Evolutionary conservation across 1,140 invertebrate genomes (phyloP).

Genomic region (Diplogasteroides magnus): DNA sequence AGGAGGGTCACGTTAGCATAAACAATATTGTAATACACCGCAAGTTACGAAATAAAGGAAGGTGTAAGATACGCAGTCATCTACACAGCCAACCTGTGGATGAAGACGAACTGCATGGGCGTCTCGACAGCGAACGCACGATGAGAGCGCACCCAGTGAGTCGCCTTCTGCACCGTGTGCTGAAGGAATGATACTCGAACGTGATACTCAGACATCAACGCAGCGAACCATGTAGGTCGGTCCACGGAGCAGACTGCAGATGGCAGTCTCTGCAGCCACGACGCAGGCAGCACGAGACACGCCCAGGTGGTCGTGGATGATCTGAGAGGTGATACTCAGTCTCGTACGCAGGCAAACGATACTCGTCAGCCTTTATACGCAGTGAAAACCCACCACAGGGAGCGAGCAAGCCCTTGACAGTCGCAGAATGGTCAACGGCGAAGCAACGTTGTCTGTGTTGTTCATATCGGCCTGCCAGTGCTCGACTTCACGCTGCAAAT

Average conservation of each 20-base stretch:
- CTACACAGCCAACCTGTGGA: background rate
- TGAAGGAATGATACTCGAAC: constrained; percentile 31
- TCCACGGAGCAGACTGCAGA: constrained; percentile 40
- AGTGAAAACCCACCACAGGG: constrained; percentile 35
- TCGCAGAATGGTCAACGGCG: constrained; percentile 43
- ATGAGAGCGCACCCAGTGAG: constrained; percentile 46
- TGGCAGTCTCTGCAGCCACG: constrained; percentile 47
- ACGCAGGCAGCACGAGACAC: constrained; percentile 47
- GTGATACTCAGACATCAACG: too few species aligned
- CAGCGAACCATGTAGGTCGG: constrained; percentile 47
- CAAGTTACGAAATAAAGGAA: too few species aligned
- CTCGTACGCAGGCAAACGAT: too few species aligned
- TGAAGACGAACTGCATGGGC: constrained; percentile 41
- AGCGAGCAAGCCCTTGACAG: constrained; percentile 34
- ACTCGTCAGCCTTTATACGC: too few species aligned
- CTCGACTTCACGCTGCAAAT: constrained; percentile 39
- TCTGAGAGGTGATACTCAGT: too few species aligned
- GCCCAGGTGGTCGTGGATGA: constrained; percentile 45
- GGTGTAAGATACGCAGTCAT: too few species aligned
- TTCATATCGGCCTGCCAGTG: constrained; percentile 52
- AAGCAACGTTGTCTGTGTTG: constrained; percentile 43
- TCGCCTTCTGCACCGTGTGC: constrained; percentile 45
- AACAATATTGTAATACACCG: too few species aligned
- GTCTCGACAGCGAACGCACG: constrained; percentile 51
- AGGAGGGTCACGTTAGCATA: too few species aligned